phyloP scores from a whole-genome alignment of 2,113 vertebrate genomes.

The Dryoscopus gambensis region DNA sequence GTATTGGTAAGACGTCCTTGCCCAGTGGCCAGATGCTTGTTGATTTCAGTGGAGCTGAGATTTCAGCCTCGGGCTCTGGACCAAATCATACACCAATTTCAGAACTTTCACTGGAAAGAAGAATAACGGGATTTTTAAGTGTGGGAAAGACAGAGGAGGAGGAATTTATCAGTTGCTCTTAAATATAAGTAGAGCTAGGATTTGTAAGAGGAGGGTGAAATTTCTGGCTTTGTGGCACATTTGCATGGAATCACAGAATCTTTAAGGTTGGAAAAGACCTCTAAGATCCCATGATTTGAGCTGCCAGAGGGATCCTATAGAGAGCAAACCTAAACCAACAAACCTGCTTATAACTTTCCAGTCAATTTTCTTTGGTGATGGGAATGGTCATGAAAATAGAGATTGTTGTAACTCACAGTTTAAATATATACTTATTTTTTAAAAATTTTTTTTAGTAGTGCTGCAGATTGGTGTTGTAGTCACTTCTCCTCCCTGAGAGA shows the following conservation, averaged over 20 bases:
- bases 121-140: not conserved
- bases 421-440: not conserved
- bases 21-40: not conserved
- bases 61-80: not conserved
- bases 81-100: not conserved
- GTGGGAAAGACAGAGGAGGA: not conserved
- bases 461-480: not conserved
- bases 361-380: not conserved
- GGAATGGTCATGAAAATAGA: not conserved
- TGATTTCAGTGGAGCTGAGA: not conserved
- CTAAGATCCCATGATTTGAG: not conserved
- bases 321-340: not conserved
- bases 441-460: not conserved
- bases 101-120: constrained; percentile 44
- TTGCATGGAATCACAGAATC: not conserved
- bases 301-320: not conserved
- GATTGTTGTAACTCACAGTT: not conserved
- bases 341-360: not conserved
- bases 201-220: not conserved
- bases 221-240: not conserved
- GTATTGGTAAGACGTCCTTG: not conserved
- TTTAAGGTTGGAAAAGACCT: not conserved
- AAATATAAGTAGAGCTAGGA: not conserved
- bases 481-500: not conserved
- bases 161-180: not conserved